phyloP scores from a whole-genome alignment of 2,888 invertebrate genomes.

The Pheosia tremula region DNA sequence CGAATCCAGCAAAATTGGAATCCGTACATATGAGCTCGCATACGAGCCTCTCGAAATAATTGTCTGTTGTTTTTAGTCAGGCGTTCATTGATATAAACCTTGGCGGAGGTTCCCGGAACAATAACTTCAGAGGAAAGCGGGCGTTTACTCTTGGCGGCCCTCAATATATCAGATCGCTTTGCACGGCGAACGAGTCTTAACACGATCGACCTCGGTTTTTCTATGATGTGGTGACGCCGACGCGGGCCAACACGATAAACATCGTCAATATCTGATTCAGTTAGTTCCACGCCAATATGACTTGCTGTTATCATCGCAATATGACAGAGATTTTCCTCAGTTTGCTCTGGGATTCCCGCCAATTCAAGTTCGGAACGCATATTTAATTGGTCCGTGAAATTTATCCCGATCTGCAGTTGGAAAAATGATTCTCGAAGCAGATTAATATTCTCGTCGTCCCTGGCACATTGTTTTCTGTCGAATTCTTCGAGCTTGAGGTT shows the following conservation, averaged over 20 bases:
- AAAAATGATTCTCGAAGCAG: not conserved
- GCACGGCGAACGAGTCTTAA: conserved; percentile 5
- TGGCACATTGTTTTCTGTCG: not conserved
- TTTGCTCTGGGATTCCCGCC: not conserved
- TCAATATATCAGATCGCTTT: not conserved
- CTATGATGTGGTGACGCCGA: not conserved
- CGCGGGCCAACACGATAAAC: conserved; percentile 1
- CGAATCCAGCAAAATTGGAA: conserved; percentile 11
- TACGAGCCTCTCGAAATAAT: conserved; percentile 12
- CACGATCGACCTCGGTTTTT: conserved; percentile 5
- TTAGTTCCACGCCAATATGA: not conserved
- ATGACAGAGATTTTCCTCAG: not conserved
- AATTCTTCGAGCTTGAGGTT: not conserved
- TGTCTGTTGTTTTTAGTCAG: conserved; percentile 8
- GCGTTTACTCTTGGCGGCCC: conserved; percentile 3
- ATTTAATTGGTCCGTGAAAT: not conserved
- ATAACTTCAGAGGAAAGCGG: conserved; percentile 9
- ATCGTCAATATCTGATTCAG: not conserved
- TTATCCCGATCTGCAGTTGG: not conserved
- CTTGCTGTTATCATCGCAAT: not conserved
- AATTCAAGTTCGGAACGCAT: not conserved
- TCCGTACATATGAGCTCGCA: not conserved
- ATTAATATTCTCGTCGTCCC: not conserved
- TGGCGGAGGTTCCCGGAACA: conserved; percentile 2
- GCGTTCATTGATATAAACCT: conserved; percentile 7